These are phyloP conservation scores for Ifrita kowaldi DNA, from an alignment of 2,113 vertebrate species.

Conservation along the genomic window DNA sequence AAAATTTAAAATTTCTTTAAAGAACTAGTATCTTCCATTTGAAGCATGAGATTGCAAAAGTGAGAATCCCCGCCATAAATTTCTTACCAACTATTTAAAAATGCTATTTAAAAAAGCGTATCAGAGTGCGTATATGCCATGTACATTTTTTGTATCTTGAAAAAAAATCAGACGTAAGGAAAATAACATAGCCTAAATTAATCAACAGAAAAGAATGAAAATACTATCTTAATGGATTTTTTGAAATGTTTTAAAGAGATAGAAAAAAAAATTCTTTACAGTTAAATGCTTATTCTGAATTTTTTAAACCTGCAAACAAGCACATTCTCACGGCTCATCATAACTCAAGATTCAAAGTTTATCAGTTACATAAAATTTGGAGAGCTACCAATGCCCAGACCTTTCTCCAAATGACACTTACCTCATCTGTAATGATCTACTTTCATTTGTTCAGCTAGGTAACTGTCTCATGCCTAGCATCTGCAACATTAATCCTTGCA, in stretches of 20 bases:
- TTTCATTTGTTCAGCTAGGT: conserved; percentile 2
- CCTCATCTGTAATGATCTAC: neutral
- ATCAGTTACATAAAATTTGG: neutral
- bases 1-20: neutral
- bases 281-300: neutral
- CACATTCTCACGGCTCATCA: neutral
- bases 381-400: neutral
- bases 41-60: neutral
- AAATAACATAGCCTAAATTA: neutral
- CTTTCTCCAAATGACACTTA: neutral
- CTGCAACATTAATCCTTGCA: neutral
- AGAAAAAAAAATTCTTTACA: neutral
- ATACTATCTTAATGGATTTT: neutral
- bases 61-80: neutral
- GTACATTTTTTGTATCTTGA: neutral
- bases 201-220: neutral
- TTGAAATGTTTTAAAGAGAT: neutral
- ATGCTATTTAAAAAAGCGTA: neutral
- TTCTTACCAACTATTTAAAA: neutral
- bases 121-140: neutral
- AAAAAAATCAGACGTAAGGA: neutral
- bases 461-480: neutral
- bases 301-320: neutral
- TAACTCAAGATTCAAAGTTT: neutral
- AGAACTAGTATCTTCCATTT: neutral